Conservation (phyloP, 2,113 vertebrate genomes). For the Chloropsis cyanopogon region DNA sequence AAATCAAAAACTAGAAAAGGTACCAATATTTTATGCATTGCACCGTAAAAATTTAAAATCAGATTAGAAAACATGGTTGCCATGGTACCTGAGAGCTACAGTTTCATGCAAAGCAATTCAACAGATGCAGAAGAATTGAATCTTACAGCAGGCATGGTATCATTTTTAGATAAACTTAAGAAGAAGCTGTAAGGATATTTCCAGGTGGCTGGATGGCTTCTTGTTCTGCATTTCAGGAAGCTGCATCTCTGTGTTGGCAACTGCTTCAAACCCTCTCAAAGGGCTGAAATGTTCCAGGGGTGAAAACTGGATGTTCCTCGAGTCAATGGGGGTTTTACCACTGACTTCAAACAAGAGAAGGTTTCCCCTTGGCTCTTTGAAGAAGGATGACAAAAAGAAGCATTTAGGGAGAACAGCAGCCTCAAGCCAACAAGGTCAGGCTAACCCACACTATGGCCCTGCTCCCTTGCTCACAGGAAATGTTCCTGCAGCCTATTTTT, state of each 20-base stretch:
- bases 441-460: neutral
- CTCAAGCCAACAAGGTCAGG: constrained; percentile 20
- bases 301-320: neutral
- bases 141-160: constrained; percentile 20
- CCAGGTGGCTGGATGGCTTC: neutral
- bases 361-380: constrained; percentile 12
- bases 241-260: neutral
- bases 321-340: constrained; percentile 22
- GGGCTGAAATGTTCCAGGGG: neutral
- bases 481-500: neutral
- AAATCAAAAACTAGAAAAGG: constrained; percentile 43
- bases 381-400: neutral
- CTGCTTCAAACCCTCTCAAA: neutral
- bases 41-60: constrained; percentile 56
- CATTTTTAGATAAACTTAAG: constrained; percentile 46
- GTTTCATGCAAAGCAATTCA: constrained; percentile 70
- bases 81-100: constrained; percentile 56
- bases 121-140: constrained; percentile 48
- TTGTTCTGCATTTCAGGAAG: neutral
- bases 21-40: constrained; percentile 24
- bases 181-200: constrained; percentile 16
- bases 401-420: neutral
- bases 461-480: neutral
- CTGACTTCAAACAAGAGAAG: constrained; percentile 11
- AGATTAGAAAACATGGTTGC: constrained; percentile 67